Evolutionary conservation across 2,797 vertebrate species (phyloP).

Genomic region (Bovichtus diacanthus): DNA sequence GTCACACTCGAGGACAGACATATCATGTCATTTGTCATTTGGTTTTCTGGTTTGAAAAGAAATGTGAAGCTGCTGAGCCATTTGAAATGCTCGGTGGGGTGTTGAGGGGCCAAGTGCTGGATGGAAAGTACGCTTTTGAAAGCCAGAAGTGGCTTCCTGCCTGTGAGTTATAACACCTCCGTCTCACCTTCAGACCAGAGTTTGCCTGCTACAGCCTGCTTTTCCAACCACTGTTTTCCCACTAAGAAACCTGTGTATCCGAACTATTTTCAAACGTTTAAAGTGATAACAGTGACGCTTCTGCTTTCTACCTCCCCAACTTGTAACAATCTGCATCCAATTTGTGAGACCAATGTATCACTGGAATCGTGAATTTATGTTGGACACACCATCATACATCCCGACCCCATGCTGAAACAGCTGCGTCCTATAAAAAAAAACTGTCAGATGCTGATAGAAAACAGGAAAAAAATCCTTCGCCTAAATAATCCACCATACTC

Average conservation of each 20-base stretch:
- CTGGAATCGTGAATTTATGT: slow-evolving; percentile 12
- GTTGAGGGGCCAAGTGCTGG: neutral
- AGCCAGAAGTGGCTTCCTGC: neutral
- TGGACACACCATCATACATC: slow-evolving; percentile 5
- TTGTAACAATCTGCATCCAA: slow-evolving; percentile 6
- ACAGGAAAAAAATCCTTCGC: slow-evolving; percentile 17
- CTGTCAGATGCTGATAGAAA: slow-evolving; percentile 7
- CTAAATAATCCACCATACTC: slow-evolving; percentile 3
- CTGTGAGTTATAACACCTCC: neutral
- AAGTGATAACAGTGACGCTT: neutral
- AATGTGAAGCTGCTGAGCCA: neutral
- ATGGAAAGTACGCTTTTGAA: neutral
- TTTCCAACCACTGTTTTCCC: neutral
- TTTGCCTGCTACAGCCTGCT: neutral
- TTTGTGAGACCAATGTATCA: slow-evolving; percentile 2
- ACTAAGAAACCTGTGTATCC: neutral
- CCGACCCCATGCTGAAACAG: neutral
- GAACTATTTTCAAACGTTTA: neutral
- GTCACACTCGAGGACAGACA: neutral
- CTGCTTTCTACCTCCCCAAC: neutral
- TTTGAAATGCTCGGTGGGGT: neutral
- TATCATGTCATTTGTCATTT: slow-evolving; percentile 20
- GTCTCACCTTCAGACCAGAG: neutral
- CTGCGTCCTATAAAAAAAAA: slow-evolving; percentile 8
- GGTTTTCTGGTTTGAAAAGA: slow-evolving; percentile 17